phyloP scores from a whole-genome alignment of 2,113 vertebrate genomes.

The Mus pahari region DNA sequence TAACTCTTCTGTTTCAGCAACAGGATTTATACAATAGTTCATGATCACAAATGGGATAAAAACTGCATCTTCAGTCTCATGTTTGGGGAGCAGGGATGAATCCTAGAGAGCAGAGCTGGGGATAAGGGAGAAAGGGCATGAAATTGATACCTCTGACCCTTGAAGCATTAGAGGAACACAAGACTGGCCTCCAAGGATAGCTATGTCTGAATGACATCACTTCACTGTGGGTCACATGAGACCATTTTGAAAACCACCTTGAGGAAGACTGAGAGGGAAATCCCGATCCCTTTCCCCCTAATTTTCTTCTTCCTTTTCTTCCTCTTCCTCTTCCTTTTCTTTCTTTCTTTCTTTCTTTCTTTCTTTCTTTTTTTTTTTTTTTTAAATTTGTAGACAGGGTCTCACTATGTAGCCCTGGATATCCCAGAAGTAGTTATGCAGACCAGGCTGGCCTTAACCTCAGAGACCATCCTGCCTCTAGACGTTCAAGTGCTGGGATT shows the following conservation, averaged over 20 bases:
- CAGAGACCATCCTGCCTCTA: not conserved
- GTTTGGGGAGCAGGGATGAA: not conserved
- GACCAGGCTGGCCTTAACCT: not conserved
- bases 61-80: not conserved
- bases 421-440: not conserved
- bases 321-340: too few relatives aligned
- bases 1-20: not conserved
- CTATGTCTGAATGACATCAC: conserved; percentile 56
- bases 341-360: too few relatives aligned
- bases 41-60: not conserved
- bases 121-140: not conserved
- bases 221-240: conserved; percentile 68
- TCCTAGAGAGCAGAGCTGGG: not conserved
- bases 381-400: not conserved
- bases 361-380: not conserved
- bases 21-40: not conserved
- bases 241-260: conserved; percentile 63
- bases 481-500: not conserved
- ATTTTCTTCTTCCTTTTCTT: not conserved
- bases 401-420: not conserved
- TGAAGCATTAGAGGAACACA: not conserved
- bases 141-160: not conserved
- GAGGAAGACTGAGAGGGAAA: conserved; percentile 57
- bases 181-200: conserved; percentile 32
- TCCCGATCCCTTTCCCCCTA: too few relatives aligned